A percentile compares a stretch with the other conserved stretches of the same genome.
Evolutionary conservation across 1,140 invertebrate genomes (phyloP).

Genomic region (Ostrea edulis): DNA sequence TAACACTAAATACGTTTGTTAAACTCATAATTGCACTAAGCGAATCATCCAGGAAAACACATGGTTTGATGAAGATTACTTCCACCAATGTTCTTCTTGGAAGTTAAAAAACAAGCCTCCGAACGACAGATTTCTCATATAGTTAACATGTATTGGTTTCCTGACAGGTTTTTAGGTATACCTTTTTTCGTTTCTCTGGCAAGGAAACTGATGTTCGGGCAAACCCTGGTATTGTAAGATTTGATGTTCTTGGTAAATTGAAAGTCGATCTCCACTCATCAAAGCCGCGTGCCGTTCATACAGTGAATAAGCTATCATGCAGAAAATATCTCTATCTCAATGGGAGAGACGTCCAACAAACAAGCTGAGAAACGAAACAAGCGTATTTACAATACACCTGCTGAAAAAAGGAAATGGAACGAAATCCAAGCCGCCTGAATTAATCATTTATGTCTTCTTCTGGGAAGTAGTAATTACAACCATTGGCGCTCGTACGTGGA

Average conservation of each 20-base stretch:
- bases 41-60: neutral
- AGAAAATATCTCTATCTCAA: constrained; percentile 28
- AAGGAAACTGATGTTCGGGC: neutral
- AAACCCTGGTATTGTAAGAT: constrained; percentile 14
- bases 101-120: neutral
- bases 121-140: constrained; percentile 25
- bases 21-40: constrained; percentile 35
- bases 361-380: constrained; percentile 2
- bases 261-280: constrained; percentile 23
- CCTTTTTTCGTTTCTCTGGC: neutral
- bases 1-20: constrained; percentile 31
- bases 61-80: constrained; percentile 2
- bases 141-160: constrained; percentile 29
- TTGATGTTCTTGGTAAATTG: constrained; percentile 32
- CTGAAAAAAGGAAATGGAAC: neutral
- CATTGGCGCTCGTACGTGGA: neutral
- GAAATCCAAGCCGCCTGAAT: neutral
- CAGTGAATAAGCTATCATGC: constrained; percentile 8
- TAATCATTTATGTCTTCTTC: neutral
- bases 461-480: neutral
- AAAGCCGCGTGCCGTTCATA: constrained; percentile 8
- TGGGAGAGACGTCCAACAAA: constrained; percentile 1
- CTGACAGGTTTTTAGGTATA: constrained; percentile 17
- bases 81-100: neutral
- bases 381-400: neutral